Base-by-base conservation (phyloP, 2,888 invertebrate genomes). In the Dexiosoma caninum region DNA sequence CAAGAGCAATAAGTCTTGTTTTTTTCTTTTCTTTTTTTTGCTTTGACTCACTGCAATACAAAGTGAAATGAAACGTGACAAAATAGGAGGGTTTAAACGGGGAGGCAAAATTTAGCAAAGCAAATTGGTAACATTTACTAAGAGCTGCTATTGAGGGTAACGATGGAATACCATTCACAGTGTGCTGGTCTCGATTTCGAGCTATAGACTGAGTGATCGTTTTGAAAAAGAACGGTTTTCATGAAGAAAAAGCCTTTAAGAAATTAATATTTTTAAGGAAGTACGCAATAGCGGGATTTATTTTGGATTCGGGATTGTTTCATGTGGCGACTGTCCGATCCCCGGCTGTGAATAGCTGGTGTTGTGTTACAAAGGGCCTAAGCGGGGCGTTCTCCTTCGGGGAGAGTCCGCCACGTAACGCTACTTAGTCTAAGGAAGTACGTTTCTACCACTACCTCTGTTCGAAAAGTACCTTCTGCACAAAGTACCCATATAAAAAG, bases 1-100 rank as follows among this genome's bases (percentile, higher is more conserved):
- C 60, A 60, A 27, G 51, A 69, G 55, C 77, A 51, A 66, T 59
- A 71, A 71, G 49, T 71, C 64, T 77, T 76, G 35, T 42, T 55
- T 12, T 16, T 67, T n/a, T n/a, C n/a, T n/a, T n/a, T n/a, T n/a
- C n/a, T n/a, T n/a, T n/a, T n/a, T n/a, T 49, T 40, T 57, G 19
- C 23, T 42, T 64, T 35, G 70, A 71, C n/a, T 81, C 72, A 69
- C 49, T 72, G 55, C 67, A 55, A 62, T 64, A 27, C 46, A 78
- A 71, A 60, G 66, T 42, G 72, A 57, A 72, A 53, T 23, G 59
- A 59, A 74, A 75, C 60, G 60, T 1, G 53, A 57, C 57, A 44
- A 74, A 74, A 70, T 46, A 23, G 12, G 4, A 27, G 27, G 27
- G n/a, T n/a, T n/a, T n/a, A n/a, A n/a, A n/a, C n/a, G n/a, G n/a